phyloP scores from a whole-genome alignment of 2,797 vertebrate genomes.

The Labeo calbasu region DNA sequence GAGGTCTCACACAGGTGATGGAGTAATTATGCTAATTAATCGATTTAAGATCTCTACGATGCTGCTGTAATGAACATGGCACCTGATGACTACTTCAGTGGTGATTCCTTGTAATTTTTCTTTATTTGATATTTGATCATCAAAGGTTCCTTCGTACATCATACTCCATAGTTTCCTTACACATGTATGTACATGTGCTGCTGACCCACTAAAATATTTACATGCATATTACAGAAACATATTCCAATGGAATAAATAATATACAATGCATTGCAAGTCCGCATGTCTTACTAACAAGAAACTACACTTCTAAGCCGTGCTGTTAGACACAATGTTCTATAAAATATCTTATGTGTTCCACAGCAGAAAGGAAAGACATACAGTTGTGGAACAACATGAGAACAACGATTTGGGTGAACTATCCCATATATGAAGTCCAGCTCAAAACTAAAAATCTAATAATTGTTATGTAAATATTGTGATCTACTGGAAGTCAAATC shows the following conservation, averaged over 20 bases:
- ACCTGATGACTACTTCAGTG: background rate
- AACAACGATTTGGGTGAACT: background rate
- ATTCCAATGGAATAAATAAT: too few relatives aligned
- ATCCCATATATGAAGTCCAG: background rate
- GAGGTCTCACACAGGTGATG: background rate
- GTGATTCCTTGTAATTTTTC: background rate
- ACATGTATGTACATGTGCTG: background rate
- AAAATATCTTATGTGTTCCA: background rate
- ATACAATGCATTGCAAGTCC: too few relatives aligned
- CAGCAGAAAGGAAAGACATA: background rate
- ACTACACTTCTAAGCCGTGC: background rate
- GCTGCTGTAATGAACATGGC: background rate
- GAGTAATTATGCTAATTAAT: background rate
- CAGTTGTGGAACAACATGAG: background rate
- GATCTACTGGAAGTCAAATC: background rate
- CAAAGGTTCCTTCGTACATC: background rate
- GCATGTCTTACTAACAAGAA: too few relatives aligned
- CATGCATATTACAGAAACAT: background rate
- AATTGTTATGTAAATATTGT: background rate
- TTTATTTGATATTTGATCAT: background rate
- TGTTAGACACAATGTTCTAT: background rate
- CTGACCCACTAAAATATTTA: background rate
- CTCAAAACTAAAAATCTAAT: background rate
- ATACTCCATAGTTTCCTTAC: too few relatives aligned
- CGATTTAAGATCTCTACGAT: background rate